A percentile compares a stretch with the other conserved stretches of the same genome.
Conservation (phyloP, 1,140 invertebrate species). For the Scaptomyza graminum region DNA sequence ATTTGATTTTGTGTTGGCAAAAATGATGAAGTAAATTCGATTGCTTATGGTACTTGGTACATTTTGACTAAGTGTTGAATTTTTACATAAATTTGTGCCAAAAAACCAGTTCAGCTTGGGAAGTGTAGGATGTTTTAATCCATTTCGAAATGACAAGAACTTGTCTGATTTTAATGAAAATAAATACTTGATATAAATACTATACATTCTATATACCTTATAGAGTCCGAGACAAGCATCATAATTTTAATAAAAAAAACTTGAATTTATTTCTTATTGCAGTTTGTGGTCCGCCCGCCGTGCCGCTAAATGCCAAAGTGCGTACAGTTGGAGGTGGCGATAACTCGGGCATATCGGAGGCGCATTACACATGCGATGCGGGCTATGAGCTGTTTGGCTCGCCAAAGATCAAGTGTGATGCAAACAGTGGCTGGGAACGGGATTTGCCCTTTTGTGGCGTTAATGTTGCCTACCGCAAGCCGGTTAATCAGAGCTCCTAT, state of each 20-base stretch:
- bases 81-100: too few species aligned
- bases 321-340: constrained; percentile 84
- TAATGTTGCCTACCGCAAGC: constrained; percentile 94
- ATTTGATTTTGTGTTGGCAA: too few species aligned
- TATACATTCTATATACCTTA: too few species aligned
- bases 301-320: constrained; percentile 92
- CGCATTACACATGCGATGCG: constrained; percentile 92
- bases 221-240: not conserved
- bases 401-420: constrained; percentile 87
- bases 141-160: too few species aligned
- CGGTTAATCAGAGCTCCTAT: constrained; percentile 94
- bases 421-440: constrained; percentile 90
- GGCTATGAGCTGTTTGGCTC: constrained; percentile 90
- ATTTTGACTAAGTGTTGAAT: too few species aligned
- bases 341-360: constrained; percentile 84
- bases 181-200: too few species aligned
- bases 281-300: constrained; percentile 91
- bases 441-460: constrained; percentile 94
- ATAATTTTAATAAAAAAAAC: not conserved
- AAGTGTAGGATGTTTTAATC: too few species aligned
- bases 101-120: too few species aligned
- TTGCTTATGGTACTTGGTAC: too few species aligned
- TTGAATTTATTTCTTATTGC: constrained; percentile 35
- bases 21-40: too few species aligned
- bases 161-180: too few species aligned